Conservation (phyloP, 2,113 vertebrate genomes). For the Morone chrysops region DNA sequence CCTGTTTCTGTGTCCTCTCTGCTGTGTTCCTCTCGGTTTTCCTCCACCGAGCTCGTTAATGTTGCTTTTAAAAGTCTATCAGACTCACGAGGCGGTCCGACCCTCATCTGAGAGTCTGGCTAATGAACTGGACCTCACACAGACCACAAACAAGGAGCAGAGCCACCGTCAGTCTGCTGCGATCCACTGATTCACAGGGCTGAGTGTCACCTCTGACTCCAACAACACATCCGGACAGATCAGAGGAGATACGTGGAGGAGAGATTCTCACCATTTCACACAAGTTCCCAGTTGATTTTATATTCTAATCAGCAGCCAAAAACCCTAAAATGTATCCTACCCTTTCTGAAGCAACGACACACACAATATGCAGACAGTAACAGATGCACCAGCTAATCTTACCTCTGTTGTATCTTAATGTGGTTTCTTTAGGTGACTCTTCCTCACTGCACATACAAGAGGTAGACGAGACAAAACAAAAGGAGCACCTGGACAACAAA, state of each 20-base stretch:
- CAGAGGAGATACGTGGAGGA: background rate
- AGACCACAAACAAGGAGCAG: constrained; percentile 47
- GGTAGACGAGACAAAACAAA: too few relatives aligned
- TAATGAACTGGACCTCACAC: constrained; percentile 57
- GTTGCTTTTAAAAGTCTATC: background rate
- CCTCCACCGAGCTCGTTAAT: constrained; percentile 15
- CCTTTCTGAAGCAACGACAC: background rate
- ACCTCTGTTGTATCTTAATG: background rate
- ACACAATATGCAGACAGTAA: background rate
- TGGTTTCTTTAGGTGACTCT: background rate
- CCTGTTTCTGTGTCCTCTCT: background rate
- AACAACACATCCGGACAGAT: background rate
- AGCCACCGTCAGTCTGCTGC: constrained; percentile 4
- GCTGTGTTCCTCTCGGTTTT: background rate
- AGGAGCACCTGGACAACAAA: too few relatives aligned
- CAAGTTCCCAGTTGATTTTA: too few relatives aligned
- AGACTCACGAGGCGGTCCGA: background rate
- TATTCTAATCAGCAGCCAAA: too few relatives aligned
- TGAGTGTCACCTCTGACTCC: background rate
- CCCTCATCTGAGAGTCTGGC: background rate
- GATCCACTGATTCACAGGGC: constrained; percentile 18
- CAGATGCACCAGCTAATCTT: background rate
- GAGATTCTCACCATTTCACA: background rate
- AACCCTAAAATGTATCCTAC: too few relatives aligned
- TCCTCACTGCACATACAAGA: background rate